A percentile compares a stretch with the other conserved stretches of the same genome.
Conservation (phyloP, 1,140 invertebrate genomes). For the Limonius californicus region DNA sequence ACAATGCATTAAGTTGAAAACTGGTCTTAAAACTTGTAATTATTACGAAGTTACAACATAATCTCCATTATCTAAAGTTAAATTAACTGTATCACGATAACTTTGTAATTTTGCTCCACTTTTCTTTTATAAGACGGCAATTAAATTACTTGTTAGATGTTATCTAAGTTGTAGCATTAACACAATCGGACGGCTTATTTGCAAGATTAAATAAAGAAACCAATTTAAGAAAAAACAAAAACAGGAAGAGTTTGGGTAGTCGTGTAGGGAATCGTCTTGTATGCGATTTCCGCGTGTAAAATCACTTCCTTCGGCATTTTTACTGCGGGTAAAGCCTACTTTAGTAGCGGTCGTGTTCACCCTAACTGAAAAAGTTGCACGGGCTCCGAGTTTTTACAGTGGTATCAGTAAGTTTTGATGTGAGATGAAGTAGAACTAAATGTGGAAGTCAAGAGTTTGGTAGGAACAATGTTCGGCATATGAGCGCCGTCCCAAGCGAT, state of each 20-base stretch:
- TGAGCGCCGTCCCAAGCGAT: conserved; percentile 24
- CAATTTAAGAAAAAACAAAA: no score
- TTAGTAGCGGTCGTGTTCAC: background rate
- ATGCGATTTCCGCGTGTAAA: background rate
- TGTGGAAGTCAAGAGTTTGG: background rate
- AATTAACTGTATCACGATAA: background rate
- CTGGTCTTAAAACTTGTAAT: no score
- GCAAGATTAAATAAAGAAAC: no score
- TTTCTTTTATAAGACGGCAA: background rate
- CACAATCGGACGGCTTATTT: background rate
- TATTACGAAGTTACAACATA: no score
- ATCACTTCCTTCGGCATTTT: conserved; percentile 9
- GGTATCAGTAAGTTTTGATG: conserved; percentile 11
- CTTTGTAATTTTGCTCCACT: no score
- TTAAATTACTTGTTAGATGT: background rate
- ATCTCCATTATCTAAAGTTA: background rate
- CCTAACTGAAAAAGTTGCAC: conserved; percentile 2
- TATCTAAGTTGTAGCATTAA: background rate
- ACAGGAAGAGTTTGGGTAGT: background rate
- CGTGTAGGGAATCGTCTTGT: background rate
- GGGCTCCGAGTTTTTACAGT: background rate
- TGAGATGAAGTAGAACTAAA: conserved; percentile 13
- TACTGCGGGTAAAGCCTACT: conserved; percentile 1
- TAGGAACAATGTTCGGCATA: conserved; percentile 14
- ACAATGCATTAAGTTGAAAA: no score